Evolutionary conservation across 2,888 invertebrate genomes (phyloP), one percentile per base, ranked within the genome.

Genomic region (Esperia sulphurella): DNA sequence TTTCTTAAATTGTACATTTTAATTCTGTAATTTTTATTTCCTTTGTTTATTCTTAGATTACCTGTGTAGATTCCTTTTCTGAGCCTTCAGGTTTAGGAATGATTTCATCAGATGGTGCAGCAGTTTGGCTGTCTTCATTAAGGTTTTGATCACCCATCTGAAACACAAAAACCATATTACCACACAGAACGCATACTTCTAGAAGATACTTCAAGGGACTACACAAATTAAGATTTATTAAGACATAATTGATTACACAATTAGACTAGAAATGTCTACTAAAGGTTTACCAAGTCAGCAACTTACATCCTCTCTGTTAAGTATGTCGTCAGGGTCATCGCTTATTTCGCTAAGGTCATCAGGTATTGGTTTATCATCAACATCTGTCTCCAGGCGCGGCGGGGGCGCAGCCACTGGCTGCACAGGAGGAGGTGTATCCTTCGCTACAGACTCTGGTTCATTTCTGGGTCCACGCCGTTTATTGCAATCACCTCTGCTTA

Each of bases 281-380:
- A 21, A 21, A 21, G 5, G 5, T 21, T 21, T 21, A 21, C 21
- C 21, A 21, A 21, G 5, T 21, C 21, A 21, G 21, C 21, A 21
- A 61, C 81, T 80, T 69, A 90, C 91, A 75, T 96, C 95, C 65
- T 94, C 95, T 81, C 94, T 92, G 57, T 96, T 94, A 4, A 96
- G 90, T 68, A 96, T 96, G 65, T 96, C 96, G 77, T 96, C 96
- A 46, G 96, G 95, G 78, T 96, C 96, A 64, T 96, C 96, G 71
- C 96, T 96, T 53, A 96, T 96, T 81, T 96, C 96, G 77, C 96
- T 96, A 10, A 96, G 91, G 74, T 95, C 94, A 68, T 94, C 92
- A 61, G 93, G 89, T 67, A 93, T 83, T 55, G 91, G 77, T 71
- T 90, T 75, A 60, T 92, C 90, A 53, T 91, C 75, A 53, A 83